phyloP scores from a whole-genome alignment of 1,140 invertebrate genomes.

The Arctopsyche grandis region DNA sequence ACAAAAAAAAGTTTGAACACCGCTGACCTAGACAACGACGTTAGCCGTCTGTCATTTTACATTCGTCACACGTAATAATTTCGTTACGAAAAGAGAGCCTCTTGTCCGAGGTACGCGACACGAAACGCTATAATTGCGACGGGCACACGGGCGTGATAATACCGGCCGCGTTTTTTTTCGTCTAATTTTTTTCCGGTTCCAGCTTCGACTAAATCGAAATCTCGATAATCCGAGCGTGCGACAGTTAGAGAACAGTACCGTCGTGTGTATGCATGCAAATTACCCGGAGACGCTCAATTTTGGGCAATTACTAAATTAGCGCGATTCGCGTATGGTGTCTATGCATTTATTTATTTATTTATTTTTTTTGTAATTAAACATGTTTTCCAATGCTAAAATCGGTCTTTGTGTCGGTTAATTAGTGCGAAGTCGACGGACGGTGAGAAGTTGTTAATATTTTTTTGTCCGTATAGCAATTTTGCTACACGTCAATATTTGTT shows the following conservation, averaged over 20 bases:
- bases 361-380: background rate
- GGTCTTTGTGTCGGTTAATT: slow-evolving; percentile 2
- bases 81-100: slow-evolving; percentile 43
- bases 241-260: slow-evolving; percentile 12
- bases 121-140: slow-evolving; percentile 42
- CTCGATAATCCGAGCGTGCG: slow-evolving; percentile 19
- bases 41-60: slow-evolving; percentile 41
- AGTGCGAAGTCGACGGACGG: background rate
- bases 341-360: background rate
- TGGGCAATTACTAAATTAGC: slow-evolving; percentile 14
- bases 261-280: background rate
- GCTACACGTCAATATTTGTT: slow-evolving; percentile 9
- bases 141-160: slow-evolving; percentile 37
- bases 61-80: slow-evolving; percentile 47
- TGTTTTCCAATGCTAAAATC: background rate
- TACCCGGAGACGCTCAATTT: background rate
- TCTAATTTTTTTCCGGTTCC: background rate
- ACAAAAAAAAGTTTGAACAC: background rate
- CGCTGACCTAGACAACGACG: background rate
- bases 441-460: background rate
- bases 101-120: slow-evolving; percentile 32
- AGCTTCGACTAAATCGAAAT: background rate
- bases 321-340: background rate
- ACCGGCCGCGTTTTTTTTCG: slow-evolving; percentile 17
- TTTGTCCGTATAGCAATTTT: background rate